Percentiles rank a stretch among this genome's conserved stretches.
These are phyloP conservation scores for Lobophora halterata DNA, from an alignment of 2,888 invertebrate species.

Conservation along the genomic window DNA sequence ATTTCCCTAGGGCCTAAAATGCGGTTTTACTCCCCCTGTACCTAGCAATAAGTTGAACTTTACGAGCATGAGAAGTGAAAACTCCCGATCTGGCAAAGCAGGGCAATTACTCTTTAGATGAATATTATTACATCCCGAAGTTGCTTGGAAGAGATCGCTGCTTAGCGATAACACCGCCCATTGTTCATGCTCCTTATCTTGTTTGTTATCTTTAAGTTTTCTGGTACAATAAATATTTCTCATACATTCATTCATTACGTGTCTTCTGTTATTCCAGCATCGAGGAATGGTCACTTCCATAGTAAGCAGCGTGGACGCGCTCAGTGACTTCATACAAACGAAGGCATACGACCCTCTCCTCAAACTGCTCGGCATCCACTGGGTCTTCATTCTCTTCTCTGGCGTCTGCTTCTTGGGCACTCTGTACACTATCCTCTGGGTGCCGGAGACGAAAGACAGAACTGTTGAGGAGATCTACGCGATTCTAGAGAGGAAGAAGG, in stretches of 20 bases:
- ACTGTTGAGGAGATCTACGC: constrained; percentile 69
- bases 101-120: too few species aligned
- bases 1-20: too few species aligned
- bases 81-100: too few species aligned
- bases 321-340: constrained; percentile 72
- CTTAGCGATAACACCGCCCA: too few species aligned
- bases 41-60: too few species aligned
- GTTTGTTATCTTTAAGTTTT: too few species aligned
- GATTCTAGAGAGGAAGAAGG: constrained; percentile 59
- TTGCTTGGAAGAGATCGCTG: too few species aligned
- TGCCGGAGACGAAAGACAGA: constrained; percentile 70
- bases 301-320: constrained; percentile 65
- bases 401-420: constrained; percentile 65
- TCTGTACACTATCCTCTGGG: constrained; percentile 67
- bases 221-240: too few species aligned
- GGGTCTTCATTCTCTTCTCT: constrained; percentile 74
- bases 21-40: too few species aligned
- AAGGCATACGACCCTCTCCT: constrained; percentile 71
- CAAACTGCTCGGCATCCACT: constrained; percentile 70
- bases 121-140: too few species aligned
- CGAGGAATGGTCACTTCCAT: constrained; percentile 73
- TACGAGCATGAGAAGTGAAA: too few species aligned
- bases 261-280: constrained; percentile 54
- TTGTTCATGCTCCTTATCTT: too few species aligned
- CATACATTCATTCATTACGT: constrained; percentile 1